Percentiles rank a stretch among this genome's conserved stretches.
These are phyloP conservation scores for Corynorhinus townsendii DNA, from an alignment of 2,113 vertebrate species.

Conservation along the genomic window DNA sequence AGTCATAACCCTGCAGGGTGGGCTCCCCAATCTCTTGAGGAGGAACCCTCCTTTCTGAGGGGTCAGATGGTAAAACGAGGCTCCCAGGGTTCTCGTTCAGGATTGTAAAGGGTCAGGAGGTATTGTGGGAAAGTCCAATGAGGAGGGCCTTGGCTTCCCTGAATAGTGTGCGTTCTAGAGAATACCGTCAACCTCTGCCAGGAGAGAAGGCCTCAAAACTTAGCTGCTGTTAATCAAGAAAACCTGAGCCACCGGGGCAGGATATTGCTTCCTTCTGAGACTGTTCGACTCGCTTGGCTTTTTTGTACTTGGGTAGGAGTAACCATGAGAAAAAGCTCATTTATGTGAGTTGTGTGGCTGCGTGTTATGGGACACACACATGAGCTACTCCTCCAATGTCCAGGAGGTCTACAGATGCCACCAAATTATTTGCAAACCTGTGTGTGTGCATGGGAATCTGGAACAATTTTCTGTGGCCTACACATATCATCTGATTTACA, in stretches of 20 bases:
- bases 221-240: slow-evolving; percentile 7
- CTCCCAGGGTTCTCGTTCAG: neutral
- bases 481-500: neutral
- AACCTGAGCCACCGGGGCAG: neutral
- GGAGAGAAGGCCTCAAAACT: neutral
- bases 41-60: neutral
- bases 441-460: neutral
- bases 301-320: neutral
- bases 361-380: neutral
- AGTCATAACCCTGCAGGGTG: neutral
- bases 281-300: neutral
- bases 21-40: neutral
- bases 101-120: neutral
- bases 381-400: neutral
- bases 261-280: neutral
- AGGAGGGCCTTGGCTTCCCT: neutral
- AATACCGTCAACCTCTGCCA: neutral
- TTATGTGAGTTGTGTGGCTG: neutral
- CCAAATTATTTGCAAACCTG: neutral
- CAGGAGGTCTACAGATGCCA: neutral
- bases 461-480: neutral
- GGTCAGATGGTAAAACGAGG: neutral
- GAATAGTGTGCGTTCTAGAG: neutral
- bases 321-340: neutral
- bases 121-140: neutral